Evolutionary conservation across 2,797 vertebrate species (phyloP).

Genomic region (Tokudaia tokunoshimensis): DNA sequence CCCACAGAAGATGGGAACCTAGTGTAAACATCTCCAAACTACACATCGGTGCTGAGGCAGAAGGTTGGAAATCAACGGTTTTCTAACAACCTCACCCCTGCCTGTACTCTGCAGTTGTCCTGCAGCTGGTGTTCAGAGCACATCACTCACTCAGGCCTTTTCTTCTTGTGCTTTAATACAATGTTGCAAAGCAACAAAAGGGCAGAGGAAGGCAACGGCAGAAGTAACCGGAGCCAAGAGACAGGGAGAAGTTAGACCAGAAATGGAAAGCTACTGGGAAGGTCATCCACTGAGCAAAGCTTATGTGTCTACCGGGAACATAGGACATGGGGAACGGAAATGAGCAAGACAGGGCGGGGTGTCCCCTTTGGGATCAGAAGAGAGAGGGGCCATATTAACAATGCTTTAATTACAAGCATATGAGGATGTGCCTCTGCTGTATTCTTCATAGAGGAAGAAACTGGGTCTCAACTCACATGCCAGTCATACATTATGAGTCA

Average conservation of each 20-base stretch:
- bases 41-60: neutral
- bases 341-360: rapidly evolving
- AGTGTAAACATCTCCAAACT: neutral
- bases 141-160: neutral
- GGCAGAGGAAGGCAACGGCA: neutral
- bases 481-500: neutral
- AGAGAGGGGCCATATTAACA: neutral
- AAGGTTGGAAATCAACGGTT: neutral
- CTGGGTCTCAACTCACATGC: too few species aligned
- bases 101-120: neutral
- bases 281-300: neutral
- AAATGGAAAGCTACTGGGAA: neutral
- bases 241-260: neutral
- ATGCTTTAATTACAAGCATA: neutral
- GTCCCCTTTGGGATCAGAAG: rapidly evolving
- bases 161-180: neutral
- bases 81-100: neutral
- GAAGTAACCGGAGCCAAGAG: neutral
- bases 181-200: neutral
- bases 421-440: neutral
- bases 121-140: neutral
- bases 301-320: neutral
- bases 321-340: neutral
- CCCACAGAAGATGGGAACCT: neutral
- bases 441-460: neutral